Evolutionary conservation across 1,140 invertebrate species (phyloP), one percentile per base, ranked within the genome.

Genomic region (Oreohelix idahoensis): DNA sequence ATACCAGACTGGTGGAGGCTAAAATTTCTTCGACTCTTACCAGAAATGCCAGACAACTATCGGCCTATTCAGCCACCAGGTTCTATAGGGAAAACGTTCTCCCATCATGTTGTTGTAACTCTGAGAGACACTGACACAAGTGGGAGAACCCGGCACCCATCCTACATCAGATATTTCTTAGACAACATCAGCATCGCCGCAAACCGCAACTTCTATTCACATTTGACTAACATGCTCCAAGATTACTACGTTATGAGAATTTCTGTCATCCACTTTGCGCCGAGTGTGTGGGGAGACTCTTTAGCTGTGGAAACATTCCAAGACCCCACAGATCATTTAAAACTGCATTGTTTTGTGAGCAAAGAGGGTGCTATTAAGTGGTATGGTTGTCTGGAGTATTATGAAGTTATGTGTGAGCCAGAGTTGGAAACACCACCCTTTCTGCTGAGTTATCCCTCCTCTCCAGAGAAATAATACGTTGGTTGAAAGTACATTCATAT

Each of bases 131-230:
- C 84, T 42, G 84, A 87, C 63, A 83, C 80, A 42, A 83, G 83
- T n/a, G 83, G 86, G 11, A 17, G 80, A n/a, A 87, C 86, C 1
- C 66, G 84, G 32, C 84, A 85, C 42, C 73, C 86, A 10, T 82
- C 83, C 0, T 87, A 87, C 71, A 38, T 85, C 11, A 69, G 84
- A 1, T 87, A 87, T 53, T 83, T 87, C 45, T 71, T 83, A n/a
- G 86, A 87, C 79, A 85, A 85, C 70, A 85, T 85, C 36, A 85
- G 84, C 80, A 85, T 87, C 39, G 86, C 86, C 32, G 80, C 86
- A 13, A 73, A 83, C 66, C 69, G 75, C 74, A 70, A 78, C 39
- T 87, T 87, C 66, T 87, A 84, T 63, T 23, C 38, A 10, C 49
- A 78, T 71, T 79, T 85, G 58, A 69, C 83, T 0, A 73, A 79